Base-by-base conservation (phyloP, 2,888 invertebrate genomes). In the Anoncus sp. region DNA sequence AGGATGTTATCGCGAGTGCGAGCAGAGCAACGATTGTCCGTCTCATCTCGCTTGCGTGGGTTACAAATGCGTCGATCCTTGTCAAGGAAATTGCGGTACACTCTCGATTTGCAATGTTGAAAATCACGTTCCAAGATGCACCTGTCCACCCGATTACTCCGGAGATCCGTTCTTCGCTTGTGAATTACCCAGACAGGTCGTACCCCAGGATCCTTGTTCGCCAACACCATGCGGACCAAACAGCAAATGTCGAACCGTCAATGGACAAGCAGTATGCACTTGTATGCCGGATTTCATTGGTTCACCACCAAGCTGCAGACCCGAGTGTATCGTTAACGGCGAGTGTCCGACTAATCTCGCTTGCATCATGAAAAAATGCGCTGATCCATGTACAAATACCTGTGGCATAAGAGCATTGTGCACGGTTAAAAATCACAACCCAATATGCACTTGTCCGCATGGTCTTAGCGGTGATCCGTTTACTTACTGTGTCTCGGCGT, bases 401-500 rank as follows among this genome's bases (percentile, higher is more conserved):
- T 97, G 97, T 88, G 97, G 97, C n/a, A 92, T 96, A 63, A 94
- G 95, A 84, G 97, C 97, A 1, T 94, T 96, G 82, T 98, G 98
- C 87, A 94, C 94, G 59, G 95, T 96, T 0, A 95, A 95, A 88
- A 97, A 97, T 89, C 97, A 97, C 90, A 97, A 96, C 86, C 97
- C 97, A 3, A 96, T 97, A 80, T 98, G 98, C 87, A 96, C 96
- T 3, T 98, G 98, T 85, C 95, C 96, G 53, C 92, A 94, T 49
- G 96, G 96, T n/a, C 96, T 95, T 92, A 96, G 96, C 45, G 98
- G 98, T 55, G 96, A 97, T 94, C 97, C 97, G 66, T 97, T 97
- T 88, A 94, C 94, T 3, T 95, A 94, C 87, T 97, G 97, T 86
- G 93, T 94, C 63, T 93, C 93, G 82, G 92, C 93, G 86, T 93